phyloP scores from a whole-genome alignment of 2,888 invertebrate species.

The Pecten maximus region DNA sequence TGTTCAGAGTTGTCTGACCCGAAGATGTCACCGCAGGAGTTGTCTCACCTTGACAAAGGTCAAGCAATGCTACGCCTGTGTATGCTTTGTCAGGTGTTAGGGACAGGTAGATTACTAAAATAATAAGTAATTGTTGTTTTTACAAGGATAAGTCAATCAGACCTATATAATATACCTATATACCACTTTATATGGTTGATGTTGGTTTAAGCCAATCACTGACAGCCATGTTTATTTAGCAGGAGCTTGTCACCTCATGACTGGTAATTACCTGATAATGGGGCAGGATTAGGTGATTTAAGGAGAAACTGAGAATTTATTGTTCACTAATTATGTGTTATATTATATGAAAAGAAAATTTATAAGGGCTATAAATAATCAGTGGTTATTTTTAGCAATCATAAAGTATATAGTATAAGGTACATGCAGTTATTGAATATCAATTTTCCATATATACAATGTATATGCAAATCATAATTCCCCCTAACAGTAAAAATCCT shows the following conservation, averaged over 20 bases:
- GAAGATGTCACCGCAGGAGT: not conserved
- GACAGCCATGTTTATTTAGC: not conserved
- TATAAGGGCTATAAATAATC: too few species aligned
- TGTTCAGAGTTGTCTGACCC: not conserved
- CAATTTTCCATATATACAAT: too few species aligned
- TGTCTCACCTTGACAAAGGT: not conserved
- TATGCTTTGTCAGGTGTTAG: not conserved
- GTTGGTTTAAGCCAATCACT: not conserved
- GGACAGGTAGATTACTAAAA: not conserved
- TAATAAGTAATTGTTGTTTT: constrained; percentile 6
- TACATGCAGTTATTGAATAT: too few species aligned
- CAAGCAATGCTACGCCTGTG: not conserved
- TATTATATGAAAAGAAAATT: too few species aligned
- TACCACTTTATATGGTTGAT: not conserved
- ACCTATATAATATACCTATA: not conserved
- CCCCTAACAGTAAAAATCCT: too few species aligned
- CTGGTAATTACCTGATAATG: not conserved
- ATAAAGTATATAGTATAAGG: too few species aligned
- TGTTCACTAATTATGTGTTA: too few species aligned
- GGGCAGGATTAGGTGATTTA: not conserved
- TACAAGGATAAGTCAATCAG: not conserved
- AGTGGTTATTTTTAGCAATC: too few species aligned
- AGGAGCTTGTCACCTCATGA: not conserved
- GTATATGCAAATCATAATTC: too few species aligned
- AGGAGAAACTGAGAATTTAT: not conserved